Conservation (phyloP, 2,888 invertebrate species). For the Campoletis raptor region DNA sequence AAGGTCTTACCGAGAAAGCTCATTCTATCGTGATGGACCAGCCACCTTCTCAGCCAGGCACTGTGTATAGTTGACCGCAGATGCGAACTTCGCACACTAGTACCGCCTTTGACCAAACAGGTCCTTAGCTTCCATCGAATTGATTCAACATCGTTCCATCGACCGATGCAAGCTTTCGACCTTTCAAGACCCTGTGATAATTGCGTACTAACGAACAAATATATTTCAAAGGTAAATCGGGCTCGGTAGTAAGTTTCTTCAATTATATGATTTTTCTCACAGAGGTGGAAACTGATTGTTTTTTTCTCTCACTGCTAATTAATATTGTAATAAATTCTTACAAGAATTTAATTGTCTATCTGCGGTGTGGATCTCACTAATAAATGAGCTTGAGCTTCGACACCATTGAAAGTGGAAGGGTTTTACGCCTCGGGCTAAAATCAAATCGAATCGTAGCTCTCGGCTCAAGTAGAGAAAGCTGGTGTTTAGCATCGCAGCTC, state of each 20-base stretch:
- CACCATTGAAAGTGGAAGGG: constrained; percentile 62
- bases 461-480: constrained; percentile 49
- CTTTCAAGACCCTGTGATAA: constrained; percentile 34
- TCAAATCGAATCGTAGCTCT: constrained; percentile 63
- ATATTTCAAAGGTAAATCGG: constrained; percentile 3
- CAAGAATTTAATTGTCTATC: constrained; percentile 26
- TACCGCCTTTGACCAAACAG: constrained; percentile 49
- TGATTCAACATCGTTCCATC: constrained; percentile 38
- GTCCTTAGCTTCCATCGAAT: constrained; percentile 60
- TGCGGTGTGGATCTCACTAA: constrained; percentile 18
- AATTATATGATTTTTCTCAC: neutral
- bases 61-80: constrained; percentile 84
- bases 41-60: constrained; percentile 75
- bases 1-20: constrained; percentile 78
- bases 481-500: constrained; percentile 49
- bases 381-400: constrained; percentile 52
- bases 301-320: neutral
- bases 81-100: constrained; percentile 74
- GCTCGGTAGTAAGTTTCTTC: neutral
- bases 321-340: neutral
- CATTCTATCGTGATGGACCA: constrained; percentile 68
- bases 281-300: neutral
- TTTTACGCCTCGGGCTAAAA: constrained; percentile 65
- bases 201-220: constrained; percentile 28
- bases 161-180: neutral